These are phyloP conservation scores for Tapirus indicus DNA, from an alignment of 2,797 vertebrate species.

Conservation along the genomic window DNA sequence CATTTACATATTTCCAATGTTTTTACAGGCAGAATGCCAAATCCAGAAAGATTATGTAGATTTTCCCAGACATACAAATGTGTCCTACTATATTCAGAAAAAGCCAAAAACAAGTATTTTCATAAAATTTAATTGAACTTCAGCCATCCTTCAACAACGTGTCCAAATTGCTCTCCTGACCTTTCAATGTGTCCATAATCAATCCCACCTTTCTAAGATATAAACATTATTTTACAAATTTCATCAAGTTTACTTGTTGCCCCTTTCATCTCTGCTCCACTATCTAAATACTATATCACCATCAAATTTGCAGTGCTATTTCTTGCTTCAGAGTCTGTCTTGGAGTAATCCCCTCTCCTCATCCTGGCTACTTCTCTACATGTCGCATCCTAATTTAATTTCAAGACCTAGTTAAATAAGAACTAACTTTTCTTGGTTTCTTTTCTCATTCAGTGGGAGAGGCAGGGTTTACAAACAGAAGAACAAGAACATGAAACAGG, in stretches of 20 bases:
- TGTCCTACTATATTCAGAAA: slow-evolving; percentile 56
- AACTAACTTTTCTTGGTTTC: neutral
- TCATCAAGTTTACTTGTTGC: neutral
- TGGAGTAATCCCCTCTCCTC: neutral
- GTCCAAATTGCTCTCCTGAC: neutral
- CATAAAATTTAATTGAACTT: neutral
- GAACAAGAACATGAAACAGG: neutral
- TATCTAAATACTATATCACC: neutral
- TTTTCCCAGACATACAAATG: slow-evolving; percentile 66
- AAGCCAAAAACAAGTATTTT: slow-evolving; percentile 38
- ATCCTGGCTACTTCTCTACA: neutral
- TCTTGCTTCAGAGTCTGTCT: neutral
- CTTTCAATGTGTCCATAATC: accelerated
- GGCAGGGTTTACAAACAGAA: neutral
- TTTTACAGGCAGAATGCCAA: slow-evolving; percentile 70
- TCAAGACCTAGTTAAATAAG: neutral
- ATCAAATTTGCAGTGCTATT: neutral
- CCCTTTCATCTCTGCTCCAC: neutral
- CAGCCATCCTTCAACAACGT: neutral
- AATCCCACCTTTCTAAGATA: neutral
- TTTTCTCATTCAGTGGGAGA: neutral
- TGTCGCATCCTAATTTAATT: neutral
- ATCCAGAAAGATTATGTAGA: slow-evolving; percentile 71
- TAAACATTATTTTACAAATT: neutral
- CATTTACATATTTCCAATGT: slow-evolving; percentile 61